These are phyloP conservation scores for Enteromius paludinosus DNA, from an alignment of 2,797 vertebrate genomes.

Conservation along the genomic window DNA sequence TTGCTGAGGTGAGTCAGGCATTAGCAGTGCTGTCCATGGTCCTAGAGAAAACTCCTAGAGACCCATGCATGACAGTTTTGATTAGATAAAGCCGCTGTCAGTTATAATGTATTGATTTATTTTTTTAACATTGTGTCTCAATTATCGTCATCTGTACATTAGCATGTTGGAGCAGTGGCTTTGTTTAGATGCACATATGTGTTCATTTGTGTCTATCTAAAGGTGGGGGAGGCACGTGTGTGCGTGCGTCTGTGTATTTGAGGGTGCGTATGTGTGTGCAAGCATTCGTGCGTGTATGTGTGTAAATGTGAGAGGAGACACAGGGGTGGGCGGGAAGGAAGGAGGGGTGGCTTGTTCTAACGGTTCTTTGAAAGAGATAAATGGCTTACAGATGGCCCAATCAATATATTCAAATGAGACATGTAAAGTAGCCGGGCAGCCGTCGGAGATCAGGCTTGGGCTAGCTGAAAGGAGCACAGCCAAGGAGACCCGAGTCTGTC, in stretches of 20 bases:
- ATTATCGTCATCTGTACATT: slow-evolving; percentile 46
- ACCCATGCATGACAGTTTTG: slow-evolving; percentile 8
- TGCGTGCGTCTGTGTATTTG: slow-evolving; percentile 5
- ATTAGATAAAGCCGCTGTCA: slow-evolving; percentile 29
- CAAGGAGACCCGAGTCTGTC: slow-evolving; percentile 22
- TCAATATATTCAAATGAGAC: slow-evolving; percentile 86
- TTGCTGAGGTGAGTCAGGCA: background rate
- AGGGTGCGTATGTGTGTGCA: slow-evolving; percentile 23
- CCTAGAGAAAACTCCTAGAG: slow-evolving; percentile 32
- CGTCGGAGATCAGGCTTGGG: slow-evolving; percentile 56
- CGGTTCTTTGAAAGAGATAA: slow-evolving; percentile 84
- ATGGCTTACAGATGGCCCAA: slow-evolving; percentile 86
- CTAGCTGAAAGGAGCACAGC: slow-evolving; percentile 34
- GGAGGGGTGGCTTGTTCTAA: slow-evolving; percentile 77
- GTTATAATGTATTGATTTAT: slow-evolving; percentile 47
- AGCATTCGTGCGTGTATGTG: slow-evolving; percentile 50
- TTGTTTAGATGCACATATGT: slow-evolving; percentile 46
- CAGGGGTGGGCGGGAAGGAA: slow-evolving; percentile 72
- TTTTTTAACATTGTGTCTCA: slow-evolving; percentile 36
- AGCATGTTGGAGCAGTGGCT: slow-evolving; percentile 26
- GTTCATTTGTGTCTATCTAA: slow-evolving; percentile 34
- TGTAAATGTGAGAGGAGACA: slow-evolving; percentile 65
- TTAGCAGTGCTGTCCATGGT: slow-evolving; percentile 47
- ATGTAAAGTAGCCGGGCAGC: slow-evolving; percentile 68
- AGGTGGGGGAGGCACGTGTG: background rate